Evolutionary conservation across 1,140 invertebrate species (phyloP), one percentile per base, ranked within the genome.

Genomic region (Calycopis cecrops): DNA sequence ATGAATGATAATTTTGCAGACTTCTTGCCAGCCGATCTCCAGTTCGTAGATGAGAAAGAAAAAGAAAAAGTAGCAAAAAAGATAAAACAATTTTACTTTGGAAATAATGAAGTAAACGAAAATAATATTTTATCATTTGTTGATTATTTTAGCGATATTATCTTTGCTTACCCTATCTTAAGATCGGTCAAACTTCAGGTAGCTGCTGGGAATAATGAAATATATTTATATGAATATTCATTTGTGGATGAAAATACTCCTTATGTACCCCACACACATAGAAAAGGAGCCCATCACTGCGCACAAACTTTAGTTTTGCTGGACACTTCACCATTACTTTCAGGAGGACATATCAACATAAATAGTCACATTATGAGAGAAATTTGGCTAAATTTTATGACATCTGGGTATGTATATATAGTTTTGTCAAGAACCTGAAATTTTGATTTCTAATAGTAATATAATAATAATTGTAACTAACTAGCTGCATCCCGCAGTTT

Each of bases 201-300:
- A 3, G 55, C 70, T 49, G 57, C 65, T 38, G 72, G 70, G 0
- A 66, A 72, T 48, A 49, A 71, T 52, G 51, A 65, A 7, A 61
- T 81, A 48, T 81, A 73, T 53, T 64, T 84, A 6, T 76, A 79
- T 55, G 72, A 77, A 40, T 79, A 74, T 59, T 55, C 59, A 11
- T 76, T 67, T 55, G 51, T 60, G 4, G 69, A 76, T 44, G 57
- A 67, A 2, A 53, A 60, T 35, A 59, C 56, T 12, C 52, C 57
- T 11, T n/a, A 59, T 40, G 42, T 81, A 28, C 69, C 65, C 3
- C 40, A 69, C 18, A 72, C 63, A 9, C 35, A 67, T 11, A 48
- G 66, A 9, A 48, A 56, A 0, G 79, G 73, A 3, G 67, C 73
- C n/a, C 18, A 49, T 18, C 75, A 82, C 16, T 71, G 69, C 48